Evolutionary conservation across 2,797 vertebrate genomes (phyloP).

Genomic region (Epinephelus malabaricus): DNA sequence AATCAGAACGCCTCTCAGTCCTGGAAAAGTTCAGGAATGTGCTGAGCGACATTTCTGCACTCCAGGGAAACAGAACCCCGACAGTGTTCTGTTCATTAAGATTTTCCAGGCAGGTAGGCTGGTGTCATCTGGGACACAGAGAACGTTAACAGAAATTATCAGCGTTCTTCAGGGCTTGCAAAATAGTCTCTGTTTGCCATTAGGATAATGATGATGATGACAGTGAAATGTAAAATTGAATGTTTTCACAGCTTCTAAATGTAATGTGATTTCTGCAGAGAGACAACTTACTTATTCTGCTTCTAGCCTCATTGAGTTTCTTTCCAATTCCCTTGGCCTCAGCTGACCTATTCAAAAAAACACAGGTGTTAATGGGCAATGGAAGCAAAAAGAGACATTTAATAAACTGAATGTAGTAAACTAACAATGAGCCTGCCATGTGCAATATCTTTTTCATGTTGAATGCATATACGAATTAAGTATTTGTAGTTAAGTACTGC

Average conservation of each 20-base stretch:
- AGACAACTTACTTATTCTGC: constrained; percentile 91
- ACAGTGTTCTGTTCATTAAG: constrained; percentile 55
- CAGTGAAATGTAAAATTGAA: constrained; percentile 11
- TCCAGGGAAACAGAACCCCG: constrained; percentile 49
- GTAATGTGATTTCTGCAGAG: constrained; percentile 23
- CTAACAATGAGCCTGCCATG: not conserved
- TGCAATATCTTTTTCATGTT: not conserved
- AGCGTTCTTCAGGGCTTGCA: constrained; percentile 1
- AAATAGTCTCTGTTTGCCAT: constrained; percentile 40
- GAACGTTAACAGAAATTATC: constrained; percentile 32
- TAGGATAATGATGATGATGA: constrained; percentile 41
- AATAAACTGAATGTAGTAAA: not conserved
- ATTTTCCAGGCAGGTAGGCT: constrained; percentile 46
- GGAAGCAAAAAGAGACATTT: not conserved
- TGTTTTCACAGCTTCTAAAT: constrained; percentile 40
- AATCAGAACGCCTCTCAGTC: constrained; percentile 60
- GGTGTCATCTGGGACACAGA: constrained; percentile 20
- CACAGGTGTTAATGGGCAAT: constrained; percentile 6
- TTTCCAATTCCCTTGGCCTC: constrained; percentile 92
- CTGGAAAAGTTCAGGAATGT: constrained; percentile 76
- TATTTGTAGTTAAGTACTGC: not conserved
- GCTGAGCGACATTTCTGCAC: constrained; percentile 68
- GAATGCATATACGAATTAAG: not conserved
- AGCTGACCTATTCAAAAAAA: constrained; percentile 85
- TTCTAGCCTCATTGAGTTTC: constrained; percentile 87